Base-by-base conservation (phyloP, 2,113 vertebrate species). In the Apodemus speciosus region DNA sequence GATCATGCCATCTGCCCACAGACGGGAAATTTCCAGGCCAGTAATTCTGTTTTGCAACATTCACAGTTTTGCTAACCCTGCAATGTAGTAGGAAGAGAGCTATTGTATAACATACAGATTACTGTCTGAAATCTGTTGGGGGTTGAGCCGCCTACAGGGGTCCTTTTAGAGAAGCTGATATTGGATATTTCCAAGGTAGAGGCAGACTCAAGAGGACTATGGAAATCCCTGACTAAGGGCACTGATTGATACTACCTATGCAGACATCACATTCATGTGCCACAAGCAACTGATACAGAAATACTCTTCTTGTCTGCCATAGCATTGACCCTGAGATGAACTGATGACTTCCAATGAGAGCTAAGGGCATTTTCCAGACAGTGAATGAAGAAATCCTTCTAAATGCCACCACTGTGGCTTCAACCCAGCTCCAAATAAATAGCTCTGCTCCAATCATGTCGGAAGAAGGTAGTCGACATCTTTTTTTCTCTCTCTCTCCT, bases 1-100 rank as follows among this genome's bases (percentile, higher is more conserved):
- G 91, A 94, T 92, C 87, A 83, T 92, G 56, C 92, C 96, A 97
- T 97, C 95, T 97, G 92, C 92, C 96, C 94, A 92, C 89, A 92
- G 96, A 97, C 89, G 96, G 96, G 92, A 94, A 60, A 71, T 96
- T 96, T 97, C 89, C 94, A 96, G 93, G 71, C 92, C 89, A 96
- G 87, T 97, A 95, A 94, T 94, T 96, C 85, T 13, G 35, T 64
- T 95, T 91, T 93, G 86, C 92, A 95, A 25, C 84, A 85, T 92
- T 72, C 84, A 96, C 93, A 90, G 62, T 96, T 95, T 84, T 91
- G 43, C 75, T 40, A 40, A 58, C 56, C 79, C 80, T 38, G 58
- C 79, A 38, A 64, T 49, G 35, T 64, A 58, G 14, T 51, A 89
- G 69, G 32, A 71, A 93, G 90, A 93, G 60, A 87, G 14, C 69